phyloP scores from a whole-genome alignment of 2,888 invertebrate genomes.

The Phaonia tiefii region DNA sequence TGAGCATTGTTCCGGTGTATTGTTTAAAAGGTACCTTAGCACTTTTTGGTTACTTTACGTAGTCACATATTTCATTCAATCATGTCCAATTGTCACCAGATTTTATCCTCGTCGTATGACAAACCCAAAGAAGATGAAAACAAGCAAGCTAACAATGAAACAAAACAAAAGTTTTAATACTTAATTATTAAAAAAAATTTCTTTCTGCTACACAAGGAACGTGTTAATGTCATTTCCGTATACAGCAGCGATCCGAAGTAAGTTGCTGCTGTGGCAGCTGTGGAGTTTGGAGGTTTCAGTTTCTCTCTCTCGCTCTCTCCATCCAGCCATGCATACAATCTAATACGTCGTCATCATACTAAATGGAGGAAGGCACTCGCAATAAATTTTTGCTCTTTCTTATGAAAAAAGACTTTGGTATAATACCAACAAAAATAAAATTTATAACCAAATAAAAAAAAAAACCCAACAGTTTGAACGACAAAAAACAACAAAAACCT shows the following conservation, averaged over 20 bases:
- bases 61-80: too few species aligned
- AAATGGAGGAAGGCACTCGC: too few species aligned
- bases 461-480: too few species aligned
- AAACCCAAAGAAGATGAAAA: neutral
- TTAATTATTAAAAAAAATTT: slow-evolving; percentile 51
- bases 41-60: too few species aligned
- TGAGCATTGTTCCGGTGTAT: too few species aligned
- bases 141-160: neutral
- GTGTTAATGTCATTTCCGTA: neutral
- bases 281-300: too few species aligned
- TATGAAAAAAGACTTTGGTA: neutral
- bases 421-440: neutral
- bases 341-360: too few species aligned
- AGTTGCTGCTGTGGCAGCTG: too few species aligned
- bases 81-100: too few species aligned
- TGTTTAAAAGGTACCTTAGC: too few species aligned
- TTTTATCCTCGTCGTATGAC: too few species aligned
- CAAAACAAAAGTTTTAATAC: slow-evolving; percentile 30
- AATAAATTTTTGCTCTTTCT: slow-evolving; percentile 59
- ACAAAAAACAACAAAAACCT: neutral
- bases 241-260: neutral
- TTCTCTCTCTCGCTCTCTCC: too few species aligned
- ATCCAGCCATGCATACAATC: slow-evolving; percentile 1
- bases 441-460: neutral
- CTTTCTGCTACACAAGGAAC: neutral